A percentile compares a stretch with the other conserved stretches of the same genome.
Conservation (phyloP, 2,888 invertebrate genomes). For the Drosophila lutescens region DNA sequence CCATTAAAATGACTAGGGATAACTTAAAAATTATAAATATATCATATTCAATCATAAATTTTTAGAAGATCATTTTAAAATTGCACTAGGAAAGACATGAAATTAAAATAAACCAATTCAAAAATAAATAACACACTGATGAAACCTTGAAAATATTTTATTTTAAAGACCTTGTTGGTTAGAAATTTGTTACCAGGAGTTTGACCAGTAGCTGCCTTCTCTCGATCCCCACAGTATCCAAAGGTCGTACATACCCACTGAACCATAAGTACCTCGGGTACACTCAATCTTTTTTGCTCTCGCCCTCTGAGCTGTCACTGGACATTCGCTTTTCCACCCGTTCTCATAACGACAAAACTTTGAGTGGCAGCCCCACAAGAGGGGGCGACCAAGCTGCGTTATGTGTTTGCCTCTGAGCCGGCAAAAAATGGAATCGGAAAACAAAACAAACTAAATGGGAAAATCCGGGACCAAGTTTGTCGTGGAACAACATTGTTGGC, state of each 20-base stretch:
- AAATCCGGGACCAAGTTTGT: conserved; percentile 32
- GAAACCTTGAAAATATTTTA: too few species aligned
- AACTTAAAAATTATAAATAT: too few species aligned
- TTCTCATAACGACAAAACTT: conserved; percentile 55
- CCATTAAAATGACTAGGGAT: too few species aligned
- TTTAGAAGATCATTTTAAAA: too few species aligned
- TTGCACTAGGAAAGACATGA: too few species aligned
- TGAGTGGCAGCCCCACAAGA: conserved; percentile 49
- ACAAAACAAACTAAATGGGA: conserved; percentile 61
- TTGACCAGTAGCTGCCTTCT: too few species aligned
- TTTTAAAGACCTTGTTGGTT: too few species aligned
- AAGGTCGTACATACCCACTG: background rate
- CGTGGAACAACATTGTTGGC: conserved; percentile 29
- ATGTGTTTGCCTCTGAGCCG: conserved; percentile 67
- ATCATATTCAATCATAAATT: too few species aligned
- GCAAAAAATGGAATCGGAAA: conserved; percentile 48
- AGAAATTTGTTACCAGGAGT: too few species aligned
- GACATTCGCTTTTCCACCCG: conserved; percentile 51
- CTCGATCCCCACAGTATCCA: too few species aligned
- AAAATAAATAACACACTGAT: too few species aligned
- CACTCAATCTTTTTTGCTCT: conserved; percentile 9
- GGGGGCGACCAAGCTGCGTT: conserved; percentile 54
- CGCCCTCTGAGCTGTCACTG: conserved; percentile 29
- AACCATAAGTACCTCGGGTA: background rate
- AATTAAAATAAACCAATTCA: too few species aligned